A percentile compares a stretch with the other conserved stretches of the same genome.
phyloP scores from a whole-genome alignment of 2,113 vertebrate species.

The Cardinalis cardinalis region DNA sequence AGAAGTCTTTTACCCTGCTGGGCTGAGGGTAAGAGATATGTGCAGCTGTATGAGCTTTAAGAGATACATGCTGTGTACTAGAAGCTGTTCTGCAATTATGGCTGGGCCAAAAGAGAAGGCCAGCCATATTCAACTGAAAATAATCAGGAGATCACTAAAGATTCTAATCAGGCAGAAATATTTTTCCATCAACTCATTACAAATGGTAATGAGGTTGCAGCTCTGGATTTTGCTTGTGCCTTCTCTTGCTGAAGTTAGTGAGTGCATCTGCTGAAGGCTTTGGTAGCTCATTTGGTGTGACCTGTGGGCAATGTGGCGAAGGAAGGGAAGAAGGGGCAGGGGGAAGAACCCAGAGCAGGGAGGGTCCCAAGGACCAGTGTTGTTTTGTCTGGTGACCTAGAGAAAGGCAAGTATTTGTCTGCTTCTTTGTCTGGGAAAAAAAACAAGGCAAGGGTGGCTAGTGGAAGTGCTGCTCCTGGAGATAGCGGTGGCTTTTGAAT shows the following conservation, averaged over 20 bases:
- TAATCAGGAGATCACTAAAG: slow-evolving; percentile 12
- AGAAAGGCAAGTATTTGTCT: not conserved
- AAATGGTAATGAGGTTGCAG: slow-evolving; percentile 47
- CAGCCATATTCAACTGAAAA: not conserved
- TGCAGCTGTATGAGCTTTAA: not conserved
- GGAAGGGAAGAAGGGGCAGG: not conserved
- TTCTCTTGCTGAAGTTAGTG: not conserved
- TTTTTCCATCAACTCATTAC: slow-evolving; percentile 61
- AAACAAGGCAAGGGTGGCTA: not conserved
- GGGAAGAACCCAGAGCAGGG: not conserved
- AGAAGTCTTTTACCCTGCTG: too few species aligned
- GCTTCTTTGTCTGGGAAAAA: not conserved
- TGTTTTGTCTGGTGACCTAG: not conserved
- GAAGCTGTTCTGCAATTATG: not conserved
- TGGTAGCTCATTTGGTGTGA: slow-evolving; percentile 44
- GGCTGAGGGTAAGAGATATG: not conserved
- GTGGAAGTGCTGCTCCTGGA: not conserved
- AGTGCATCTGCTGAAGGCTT: slow-evolving; percentile 27
- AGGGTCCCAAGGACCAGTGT: fast-evolving
- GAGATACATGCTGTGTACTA: not conserved
- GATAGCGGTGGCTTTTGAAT: not conserved
- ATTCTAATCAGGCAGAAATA: slow-evolving; percentile 68
- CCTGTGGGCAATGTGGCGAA: not conserved
- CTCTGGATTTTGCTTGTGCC: slow-evolving; percentile 34
- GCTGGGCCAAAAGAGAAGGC: not conserved